Evolutionary conservation across 1,140 invertebrate genomes (phyloP).

Genomic region (Coelopa frigida): DNA sequence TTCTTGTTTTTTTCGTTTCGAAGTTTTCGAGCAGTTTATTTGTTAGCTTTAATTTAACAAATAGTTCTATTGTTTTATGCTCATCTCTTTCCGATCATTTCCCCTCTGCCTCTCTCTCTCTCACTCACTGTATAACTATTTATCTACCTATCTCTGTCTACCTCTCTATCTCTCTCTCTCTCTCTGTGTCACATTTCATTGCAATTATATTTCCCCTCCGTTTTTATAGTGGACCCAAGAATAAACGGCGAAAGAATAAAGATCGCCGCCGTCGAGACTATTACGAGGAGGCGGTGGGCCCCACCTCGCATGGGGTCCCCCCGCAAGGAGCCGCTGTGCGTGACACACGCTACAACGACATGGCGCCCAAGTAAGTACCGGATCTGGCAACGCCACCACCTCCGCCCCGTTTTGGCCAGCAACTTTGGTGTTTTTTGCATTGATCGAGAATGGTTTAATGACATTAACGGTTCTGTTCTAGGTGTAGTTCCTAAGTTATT

Average conservation of each 20-base stretch:
- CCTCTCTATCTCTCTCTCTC: background rate
- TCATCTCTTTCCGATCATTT: background rate
- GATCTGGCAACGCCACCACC: too few relatives aligned
- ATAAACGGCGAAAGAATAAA: constrained; percentile 40
- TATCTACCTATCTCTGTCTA: background rate
- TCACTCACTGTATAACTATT: background rate
- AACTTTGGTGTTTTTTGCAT: too few relatives aligned
- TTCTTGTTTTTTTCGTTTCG: too few relatives aligned
- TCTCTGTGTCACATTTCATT: background rate
- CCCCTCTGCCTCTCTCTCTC: background rate
- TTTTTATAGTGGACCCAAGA: constrained; percentile 39
- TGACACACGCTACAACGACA: constrained; percentile 63
- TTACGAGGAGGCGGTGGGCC: constrained; percentile 39
- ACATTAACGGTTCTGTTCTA: too few relatives aligned
- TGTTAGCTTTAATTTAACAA: too few relatives aligned
- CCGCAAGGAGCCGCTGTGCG: constrained; percentile 37
- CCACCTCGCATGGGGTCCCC: constrained; percentile 28
- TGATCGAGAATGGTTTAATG: too few relatives aligned
- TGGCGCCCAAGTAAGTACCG: constrained; percentile 67
- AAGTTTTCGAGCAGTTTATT: too few relatives aligned
- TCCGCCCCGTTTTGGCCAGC: too few relatives aligned
- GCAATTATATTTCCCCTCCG: background rate
- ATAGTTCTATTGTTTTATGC: background rate
- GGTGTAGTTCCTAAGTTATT: too few relatives aligned
- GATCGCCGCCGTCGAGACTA: constrained; percentile 37